Evolutionary conservation across 1,140 invertebrate genomes (phyloP), one percentile per base, ranked within the genome.

Genomic region (Philotrypesis tridentata): DNA sequence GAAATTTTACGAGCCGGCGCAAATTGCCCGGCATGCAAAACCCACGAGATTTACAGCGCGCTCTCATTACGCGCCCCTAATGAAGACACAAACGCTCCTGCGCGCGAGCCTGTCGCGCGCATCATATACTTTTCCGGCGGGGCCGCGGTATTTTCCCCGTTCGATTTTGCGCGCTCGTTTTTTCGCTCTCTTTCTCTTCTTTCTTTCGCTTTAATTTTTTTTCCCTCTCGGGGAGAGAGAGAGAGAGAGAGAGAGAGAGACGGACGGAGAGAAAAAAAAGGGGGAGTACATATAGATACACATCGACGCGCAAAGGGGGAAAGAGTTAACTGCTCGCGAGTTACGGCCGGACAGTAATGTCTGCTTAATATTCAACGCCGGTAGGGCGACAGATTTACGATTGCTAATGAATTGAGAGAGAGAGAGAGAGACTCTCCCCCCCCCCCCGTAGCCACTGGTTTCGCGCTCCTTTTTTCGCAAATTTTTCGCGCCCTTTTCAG

Each of bases 391-490:
- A 89, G 89, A 92, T 91, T 92, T 91, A 92, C 88, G 90, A 91
- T 89, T 89, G 87, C 88, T 92, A 91, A 92, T 91, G 90, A 92
- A 91, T 92, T 90, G 89, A 86, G 86, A n/a, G n/a, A n/a, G n/a
- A n/a, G n/a, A n/a, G n/a, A n/a, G n/a, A n/a, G n/a, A 87, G 86
- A 27, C 85, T 84, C 84, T 84, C 85, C 83, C 82, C n/a, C 23
- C 48, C 12, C 79, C 23, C 23, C 70, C 17, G 43, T n/a, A n/a
- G n/a, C n/a, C n/a, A n/a, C n/a, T n/a, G 37, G 61, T 8, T 63
- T 40, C 33, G 14, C 33, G 40, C 4, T 55, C 17, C n/a, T 68
- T 55, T 70, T 79, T 71, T 27, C 9, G 65, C n/a, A n/a, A 29
- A 17, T 29, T 12, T 6, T 7, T 63, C 1, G n/a, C 5, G 67